phyloP scores from a whole-genome alignment of 2,797 vertebrate species.

The Sebastes oblongus region DNA sequence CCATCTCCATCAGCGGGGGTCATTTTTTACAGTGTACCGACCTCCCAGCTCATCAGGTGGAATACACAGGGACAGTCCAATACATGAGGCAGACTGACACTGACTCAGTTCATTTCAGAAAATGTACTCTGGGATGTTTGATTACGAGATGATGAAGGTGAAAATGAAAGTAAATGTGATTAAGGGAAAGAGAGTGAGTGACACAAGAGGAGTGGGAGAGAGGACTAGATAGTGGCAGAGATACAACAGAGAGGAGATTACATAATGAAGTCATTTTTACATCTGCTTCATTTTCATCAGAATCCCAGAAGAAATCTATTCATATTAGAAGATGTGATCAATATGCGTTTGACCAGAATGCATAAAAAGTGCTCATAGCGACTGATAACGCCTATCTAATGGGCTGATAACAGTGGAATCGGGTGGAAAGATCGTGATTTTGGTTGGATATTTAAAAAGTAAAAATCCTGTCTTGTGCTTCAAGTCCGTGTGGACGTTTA shows the following conservation, averaged over 20 bases:
- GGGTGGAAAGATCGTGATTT: too few relatives aligned
- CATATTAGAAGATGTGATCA: slow-evolving; percentile 22
- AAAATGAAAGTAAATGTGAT: slow-evolving; percentile 51
- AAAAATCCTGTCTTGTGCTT: too few relatives aligned
- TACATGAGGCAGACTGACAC: slow-evolving; percentile 17
- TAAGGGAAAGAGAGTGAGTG: slow-evolving; percentile 2
- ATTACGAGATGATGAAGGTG: slow-evolving; percentile 51
- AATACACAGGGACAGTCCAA: slow-evolving; percentile 28
- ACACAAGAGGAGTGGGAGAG: not conserved
- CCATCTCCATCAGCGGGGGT: not conserved
- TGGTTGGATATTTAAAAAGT: too few relatives aligned
- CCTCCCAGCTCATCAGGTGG: slow-evolving; percentile 4
- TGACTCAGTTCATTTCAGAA: slow-evolving; percentile 41
- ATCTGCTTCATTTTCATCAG: slow-evolving; percentile 16
- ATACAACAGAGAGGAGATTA: not conserved
- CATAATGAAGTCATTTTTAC: slow-evolving; percentile 1
- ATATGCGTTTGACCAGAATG: slow-evolving; percentile 15
- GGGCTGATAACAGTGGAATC: too few relatives aligned
- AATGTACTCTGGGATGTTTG: slow-evolving; percentile 46
- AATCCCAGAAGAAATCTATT: slow-evolving; percentile 32
- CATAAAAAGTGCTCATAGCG: not conserved
- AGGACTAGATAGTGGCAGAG: not conserved
- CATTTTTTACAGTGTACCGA: slow-evolving; percentile 46
- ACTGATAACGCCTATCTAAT: too few relatives aligned
- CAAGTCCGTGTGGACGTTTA: too few relatives aligned